phyloP scores from a whole-genome alignment of 2,888 invertebrate genomes.

The Lumbricus terrestris region DNA sequence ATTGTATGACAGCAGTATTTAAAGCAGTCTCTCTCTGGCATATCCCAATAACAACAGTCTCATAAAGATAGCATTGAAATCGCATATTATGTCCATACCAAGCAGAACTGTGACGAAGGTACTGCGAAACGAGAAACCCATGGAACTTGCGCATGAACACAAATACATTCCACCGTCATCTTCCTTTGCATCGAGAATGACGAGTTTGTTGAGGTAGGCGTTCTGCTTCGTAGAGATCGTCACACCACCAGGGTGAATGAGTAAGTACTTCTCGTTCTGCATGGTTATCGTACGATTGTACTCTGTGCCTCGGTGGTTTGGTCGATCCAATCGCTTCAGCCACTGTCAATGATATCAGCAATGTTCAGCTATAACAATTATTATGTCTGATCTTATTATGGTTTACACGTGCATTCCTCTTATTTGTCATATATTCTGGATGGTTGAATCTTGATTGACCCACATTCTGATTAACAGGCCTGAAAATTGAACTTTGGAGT shows the following conservation, averaged over 20 bases:
- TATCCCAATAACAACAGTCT: no score
- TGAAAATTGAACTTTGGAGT: no score
- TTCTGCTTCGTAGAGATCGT: constrained; percentile 7
- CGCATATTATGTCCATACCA: no score
- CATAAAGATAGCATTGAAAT: background rate
- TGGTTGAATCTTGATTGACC: no score
- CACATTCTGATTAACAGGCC: no score
- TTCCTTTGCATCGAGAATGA: background rate
- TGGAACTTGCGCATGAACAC: background rate
- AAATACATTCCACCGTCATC: background rate
- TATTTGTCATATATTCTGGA: no score
- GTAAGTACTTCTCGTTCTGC: background rate
- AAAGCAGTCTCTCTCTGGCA: background rate
- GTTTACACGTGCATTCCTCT: no score
- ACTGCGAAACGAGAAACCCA: background rate
- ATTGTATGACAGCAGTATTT: background rate
- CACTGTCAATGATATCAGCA: background rate
- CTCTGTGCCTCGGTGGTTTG: background rate
- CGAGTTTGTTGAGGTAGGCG: constrained; percentile 3
- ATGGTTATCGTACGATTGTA: background rate
- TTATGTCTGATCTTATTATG: no score
- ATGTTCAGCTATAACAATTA: no score
- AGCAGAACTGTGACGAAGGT: background rate
- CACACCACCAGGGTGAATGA: background rate
- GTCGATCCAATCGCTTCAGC: constrained; percentile 8